A percentile compares a stretch with the other conserved stretches of the same genome.
Conservation (phyloP, 2,113 vertebrate genomes). For the Danionella cerebrum region DNA sequence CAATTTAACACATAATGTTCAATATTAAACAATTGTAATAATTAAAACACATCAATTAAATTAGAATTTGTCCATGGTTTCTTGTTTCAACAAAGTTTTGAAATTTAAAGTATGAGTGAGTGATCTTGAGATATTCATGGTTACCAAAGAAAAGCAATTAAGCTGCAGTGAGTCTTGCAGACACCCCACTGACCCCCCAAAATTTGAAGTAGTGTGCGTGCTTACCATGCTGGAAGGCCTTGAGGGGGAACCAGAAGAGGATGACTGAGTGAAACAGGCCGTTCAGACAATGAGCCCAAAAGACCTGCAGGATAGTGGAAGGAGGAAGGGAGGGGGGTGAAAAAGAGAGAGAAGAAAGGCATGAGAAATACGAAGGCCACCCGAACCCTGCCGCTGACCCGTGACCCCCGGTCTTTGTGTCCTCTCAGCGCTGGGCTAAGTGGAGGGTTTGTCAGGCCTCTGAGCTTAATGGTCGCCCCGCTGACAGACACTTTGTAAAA, state of each 20-base stretch:
- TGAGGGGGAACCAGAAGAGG: constrained; percentile 98
- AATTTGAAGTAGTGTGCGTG: constrained; percentile 35
- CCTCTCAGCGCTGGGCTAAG: constrained; percentile 81
- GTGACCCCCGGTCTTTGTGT: constrained; percentile 83
- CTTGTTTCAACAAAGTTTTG: too few relatives aligned
- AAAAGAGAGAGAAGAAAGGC: constrained; percentile 59
- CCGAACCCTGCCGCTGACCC: constrained; percentile 79
- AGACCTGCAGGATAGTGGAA: constrained; percentile 77
- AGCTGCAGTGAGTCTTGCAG: constrained; percentile 2
- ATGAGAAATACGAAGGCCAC: constrained; percentile 80
- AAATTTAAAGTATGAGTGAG: too few relatives aligned
- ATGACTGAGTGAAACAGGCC: constrained; percentile 99
- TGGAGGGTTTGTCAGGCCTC: constrained; percentile 83
- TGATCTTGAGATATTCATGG: constrained; percentile 22
- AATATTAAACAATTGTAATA: too few relatives aligned
- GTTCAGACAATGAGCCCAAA: constrained; percentile 99
- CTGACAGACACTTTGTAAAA: constrained; percentile 93
- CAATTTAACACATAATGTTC: too few relatives aligned
- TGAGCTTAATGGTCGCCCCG: constrained; percentile 74
- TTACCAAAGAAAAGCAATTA: constrained; percentile 30
- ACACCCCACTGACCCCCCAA: neutral
- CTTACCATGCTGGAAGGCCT: constrained; percentile 97
- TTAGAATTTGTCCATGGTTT: too few relatives aligned
- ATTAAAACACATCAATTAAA: too few relatives aligned
- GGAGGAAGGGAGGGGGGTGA: constrained; percentile 45